Percentiles rank a stretch among this genome's conserved stretches.
Conservation (phyloP, 2,888 invertebrate genomes). For the Cryptocheilus praepositus region DNA sequence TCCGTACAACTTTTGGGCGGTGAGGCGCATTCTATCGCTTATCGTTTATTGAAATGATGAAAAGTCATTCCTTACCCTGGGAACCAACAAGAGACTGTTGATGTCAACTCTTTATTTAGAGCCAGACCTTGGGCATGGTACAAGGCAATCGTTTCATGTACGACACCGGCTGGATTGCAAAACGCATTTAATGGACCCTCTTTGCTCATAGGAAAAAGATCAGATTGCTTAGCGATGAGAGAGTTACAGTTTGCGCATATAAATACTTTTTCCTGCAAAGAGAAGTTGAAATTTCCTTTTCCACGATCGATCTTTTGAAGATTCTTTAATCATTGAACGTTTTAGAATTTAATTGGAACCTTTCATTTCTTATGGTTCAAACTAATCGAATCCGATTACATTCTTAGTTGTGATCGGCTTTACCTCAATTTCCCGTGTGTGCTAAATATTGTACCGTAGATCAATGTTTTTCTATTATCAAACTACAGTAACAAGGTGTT, state of each 20-base stretch:
- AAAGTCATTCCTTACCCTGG: slow-evolving; percentile 79
- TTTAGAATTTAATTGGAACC: too few species aligned
- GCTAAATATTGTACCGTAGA: too few species aligned
- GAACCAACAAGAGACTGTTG: slow-evolving; percentile 89
- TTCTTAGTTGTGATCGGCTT: too few species aligned
- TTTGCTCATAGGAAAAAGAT: slow-evolving; percentile 88
- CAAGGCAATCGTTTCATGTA: slow-evolving; percentile 88
- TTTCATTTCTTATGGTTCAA: too few species aligned
- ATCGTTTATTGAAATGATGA: not conserved
- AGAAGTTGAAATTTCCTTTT: slow-evolving; percentile 16
- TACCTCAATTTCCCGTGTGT: too few species aligned
- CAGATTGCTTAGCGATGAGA: slow-evolving; percentile 79
- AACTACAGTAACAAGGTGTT: too few species aligned
- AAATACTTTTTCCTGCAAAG: slow-evolving; percentile 69
- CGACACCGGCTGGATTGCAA: slow-evolving; percentile 86
- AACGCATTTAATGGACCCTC: slow-evolving; percentile 88
- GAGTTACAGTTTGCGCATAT: slow-evolving; percentile 76
- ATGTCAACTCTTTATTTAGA: slow-evolving; percentile 77
- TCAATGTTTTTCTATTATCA: too few species aligned
- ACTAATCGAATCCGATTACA: too few species aligned
- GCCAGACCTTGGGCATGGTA: slow-evolving; percentile 76
- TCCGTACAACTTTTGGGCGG: too few species aligned
- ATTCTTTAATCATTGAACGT: too few species aligned
- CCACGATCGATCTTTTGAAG: slow-evolving; percentile 9
- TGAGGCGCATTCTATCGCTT: too few species aligned